Percentiles rank a stretch among this genome's conserved stretches.
Conservation (phyloP, 2,888 invertebrate genomes). For the Dryococelus australis region DNA sequence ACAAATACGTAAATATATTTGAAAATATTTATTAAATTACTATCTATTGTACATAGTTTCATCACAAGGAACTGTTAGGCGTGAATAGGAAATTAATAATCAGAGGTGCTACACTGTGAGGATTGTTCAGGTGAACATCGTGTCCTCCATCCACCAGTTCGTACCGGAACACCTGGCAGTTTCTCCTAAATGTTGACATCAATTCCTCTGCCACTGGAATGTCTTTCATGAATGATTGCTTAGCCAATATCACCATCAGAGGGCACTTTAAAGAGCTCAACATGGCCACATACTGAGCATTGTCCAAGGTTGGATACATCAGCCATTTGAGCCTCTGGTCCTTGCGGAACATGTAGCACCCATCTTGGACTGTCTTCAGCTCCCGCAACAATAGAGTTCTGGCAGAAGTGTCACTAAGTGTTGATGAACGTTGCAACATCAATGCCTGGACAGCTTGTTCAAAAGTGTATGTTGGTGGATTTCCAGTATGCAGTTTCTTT, state of each 20-base stretch:
- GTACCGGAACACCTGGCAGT: constrained; percentile 49
- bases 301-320: neutral
- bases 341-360: constrained; percentile 12
- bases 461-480: constrained; percentile 49
- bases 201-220: neutral
- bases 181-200: constrained; percentile 9
- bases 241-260: constrained; percentile 31
- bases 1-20: neutral
- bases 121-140: constrained; percentile 68
- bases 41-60: neutral
- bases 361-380: neutral
- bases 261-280: constrained; percentile 30
- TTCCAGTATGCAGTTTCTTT: constrained; percentile 46
- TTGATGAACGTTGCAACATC: constrained; percentile 56
- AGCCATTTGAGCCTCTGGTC: constrained; percentile 31
- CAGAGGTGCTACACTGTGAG: constrained; percentile 63
- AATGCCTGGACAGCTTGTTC: constrained; percentile 55
- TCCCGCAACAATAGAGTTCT: constrained; percentile 54
- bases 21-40: neutral
- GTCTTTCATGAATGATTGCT: neutral
- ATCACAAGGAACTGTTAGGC: constrained; percentile 42
- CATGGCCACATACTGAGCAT: constrained; percentile 20
- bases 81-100: constrained; percentile 61
- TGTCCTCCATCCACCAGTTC: constrained; percentile 64
- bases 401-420: constrained; percentile 60